A percentile compares a stretch with the other conserved stretches of the same genome.
Conservation (phyloP, 2,888 invertebrate genomes). For the Oeneis ivallda region DNA sequence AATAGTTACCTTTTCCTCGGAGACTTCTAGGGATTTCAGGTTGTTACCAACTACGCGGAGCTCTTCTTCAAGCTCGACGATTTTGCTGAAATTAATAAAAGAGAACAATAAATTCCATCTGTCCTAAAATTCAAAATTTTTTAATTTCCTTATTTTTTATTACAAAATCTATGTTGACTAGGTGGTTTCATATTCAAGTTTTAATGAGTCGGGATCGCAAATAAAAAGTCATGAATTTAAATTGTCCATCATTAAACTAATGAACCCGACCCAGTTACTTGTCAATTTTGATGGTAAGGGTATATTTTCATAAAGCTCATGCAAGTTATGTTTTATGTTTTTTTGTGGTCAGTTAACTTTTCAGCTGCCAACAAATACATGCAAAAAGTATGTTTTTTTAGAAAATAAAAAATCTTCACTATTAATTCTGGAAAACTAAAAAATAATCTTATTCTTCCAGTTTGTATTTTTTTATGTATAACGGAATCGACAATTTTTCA, state of each 20-base stretch:
- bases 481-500: constrained; percentile 7
- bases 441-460: neutral
- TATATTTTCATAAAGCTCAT: constrained; percentile 41
- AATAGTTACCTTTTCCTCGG: constrained; percentile 97
- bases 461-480: neutral
- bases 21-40: constrained; percentile 99
- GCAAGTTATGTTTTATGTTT: constrained; percentile 33
- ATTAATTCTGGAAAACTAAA: constrained; percentile 1
- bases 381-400: constrained; percentile 19
- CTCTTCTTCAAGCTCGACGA: constrained; percentile 99
- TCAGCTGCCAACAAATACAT: constrained; percentile 21
- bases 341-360: constrained; percentile 11
- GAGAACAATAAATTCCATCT: constrained; percentile 63
- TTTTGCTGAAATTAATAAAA: constrained; percentile 88
- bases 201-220: neutral
- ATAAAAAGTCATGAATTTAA: neutral
- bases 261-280: constrained; percentile 56
- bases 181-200: neutral
- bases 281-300: constrained; percentile 45
- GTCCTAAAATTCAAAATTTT: constrained; percentile 24
- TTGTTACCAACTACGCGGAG: constrained; percentile 99
- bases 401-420: neutral
- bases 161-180: neutral
- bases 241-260: constrained; percentile 35
- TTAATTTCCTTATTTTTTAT: neutral